phyloP scores from a whole-genome alignment of 1,140 invertebrate species.

The Luehdorfia chinensis region DNA sequence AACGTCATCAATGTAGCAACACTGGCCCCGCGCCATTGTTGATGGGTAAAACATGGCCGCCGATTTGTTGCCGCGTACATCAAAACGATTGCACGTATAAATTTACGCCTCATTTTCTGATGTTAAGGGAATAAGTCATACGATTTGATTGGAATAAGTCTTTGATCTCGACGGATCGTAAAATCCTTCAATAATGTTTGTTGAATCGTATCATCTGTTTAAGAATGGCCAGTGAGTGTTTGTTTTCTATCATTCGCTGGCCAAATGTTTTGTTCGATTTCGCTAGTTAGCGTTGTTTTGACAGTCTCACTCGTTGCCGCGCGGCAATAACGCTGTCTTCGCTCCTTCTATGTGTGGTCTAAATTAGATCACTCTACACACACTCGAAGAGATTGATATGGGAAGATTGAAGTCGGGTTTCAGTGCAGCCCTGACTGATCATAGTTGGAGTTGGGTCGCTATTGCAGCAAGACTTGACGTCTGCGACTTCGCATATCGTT shows the following conservation, averaged over 20 bases:
- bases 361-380: not conserved
- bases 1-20: slow-evolving; percentile 33
- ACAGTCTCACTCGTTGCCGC: slow-evolving; percentile 49
- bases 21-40: slow-evolving; percentile 27
- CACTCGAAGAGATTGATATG: slow-evolving; percentile 19
- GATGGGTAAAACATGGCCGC: slow-evolving; percentile 36
- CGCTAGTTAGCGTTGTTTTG: slow-evolving; percentile 61
- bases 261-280: slow-evolving; percentile 57
- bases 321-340: slow-evolving; percentile 54
- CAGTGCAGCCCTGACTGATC: too few relatives aligned
- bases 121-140: slow-evolving; percentile 22
- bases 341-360: slow-evolving; percentile 26
- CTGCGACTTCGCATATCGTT: not conserved
- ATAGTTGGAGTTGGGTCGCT: too few relatives aligned
- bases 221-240: slow-evolving; percentile 55
- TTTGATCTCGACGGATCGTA: slow-evolving; percentile 54
- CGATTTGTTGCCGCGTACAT: slow-evolving; percentile 25
- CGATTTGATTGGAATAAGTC: slow-evolving; percentile 28
- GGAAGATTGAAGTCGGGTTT: slow-evolving; percentile 19
- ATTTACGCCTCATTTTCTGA: slow-evolving; percentile 27
- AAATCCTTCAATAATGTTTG: slow-evolving; percentile 49
- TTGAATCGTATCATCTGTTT: slow-evolving; percentile 51
- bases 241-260: slow-evolving; percentile 62
- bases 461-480: not conserved
- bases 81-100: slow-evolving; percentile 22